These are phyloP conservation scores for Toxonevra muliebris DNA, from an alignment of 2,888 invertebrate species.

Conservation along the genomic window DNA sequence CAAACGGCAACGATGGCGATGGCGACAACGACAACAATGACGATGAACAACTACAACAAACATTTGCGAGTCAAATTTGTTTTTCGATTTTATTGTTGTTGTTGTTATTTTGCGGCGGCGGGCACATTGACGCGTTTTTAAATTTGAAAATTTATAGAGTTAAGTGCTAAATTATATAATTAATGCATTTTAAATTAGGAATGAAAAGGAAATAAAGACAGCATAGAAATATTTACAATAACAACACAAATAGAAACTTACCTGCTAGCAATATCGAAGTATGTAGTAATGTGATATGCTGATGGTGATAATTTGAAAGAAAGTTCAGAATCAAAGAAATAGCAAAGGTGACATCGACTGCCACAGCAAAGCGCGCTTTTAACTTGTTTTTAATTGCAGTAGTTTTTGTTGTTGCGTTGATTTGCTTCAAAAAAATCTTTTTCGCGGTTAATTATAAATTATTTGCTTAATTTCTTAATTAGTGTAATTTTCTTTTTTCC, in stretches of 20 bases:
- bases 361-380: too few relatives aligned
- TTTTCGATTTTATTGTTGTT: too few relatives aligned
- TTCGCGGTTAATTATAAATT: slow-evolving; percentile 17
- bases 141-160: slow-evolving; percentile 19
- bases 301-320: too few relatives aligned
- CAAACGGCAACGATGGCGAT: slow-evolving; percentile 4
- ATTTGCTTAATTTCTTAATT: slow-evolving; percentile 19
- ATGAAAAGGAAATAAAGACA: not conserved
- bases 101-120: too few relatives aligned
- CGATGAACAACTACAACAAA: too few relatives aligned
- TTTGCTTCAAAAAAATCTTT: slow-evolving; percentile 34
- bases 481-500: not conserved
- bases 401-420: slow-evolving; percentile 34
- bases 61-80: too few relatives aligned
- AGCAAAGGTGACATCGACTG: too few relatives aligned
- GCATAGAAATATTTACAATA: not conserved
- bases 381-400: too few relatives aligned
- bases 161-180: slow-evolving; percentile 27
- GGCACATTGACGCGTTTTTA: not conserved
- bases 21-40: not conserved
- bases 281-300: not conserved
- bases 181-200: slow-evolving; percentile 31
- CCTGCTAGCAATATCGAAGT: not conserved
- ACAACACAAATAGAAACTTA: not conserved
- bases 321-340: too few relatives aligned